Conservation (phyloP, 2,797 vertebrate genomes). For the Centropyge bicolor region DNA sequence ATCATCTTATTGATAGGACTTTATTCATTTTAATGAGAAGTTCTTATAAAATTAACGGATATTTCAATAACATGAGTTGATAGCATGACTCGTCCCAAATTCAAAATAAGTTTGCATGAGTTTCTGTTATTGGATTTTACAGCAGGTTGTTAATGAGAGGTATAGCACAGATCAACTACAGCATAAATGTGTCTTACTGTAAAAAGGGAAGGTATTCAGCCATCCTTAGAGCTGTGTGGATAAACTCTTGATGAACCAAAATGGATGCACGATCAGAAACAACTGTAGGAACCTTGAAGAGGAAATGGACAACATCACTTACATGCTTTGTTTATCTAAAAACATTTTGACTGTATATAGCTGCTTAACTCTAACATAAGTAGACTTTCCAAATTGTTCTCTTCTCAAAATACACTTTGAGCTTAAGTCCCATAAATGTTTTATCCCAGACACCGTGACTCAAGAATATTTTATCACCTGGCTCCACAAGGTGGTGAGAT, state of each 20-base stretch:
- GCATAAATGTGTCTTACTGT: slow-evolving; percentile 68
- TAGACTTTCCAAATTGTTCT: background rate
- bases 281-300: slow-evolving; percentile 40
- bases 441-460: slow-evolving; percentile 4
- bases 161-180: background rate
- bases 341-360: background rate
- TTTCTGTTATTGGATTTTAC: too few species aligned
- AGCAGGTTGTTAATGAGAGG: background rate
- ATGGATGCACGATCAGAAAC: slow-evolving; percentile 12
- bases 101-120: too few species aligned
- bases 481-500: background rate
- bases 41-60: too few species aligned
- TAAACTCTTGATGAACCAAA: slow-evolving; percentile 17
- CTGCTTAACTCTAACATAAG: background rate
- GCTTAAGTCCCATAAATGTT: slow-evolving; percentile 48
- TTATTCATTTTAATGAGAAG: too few species aligned
- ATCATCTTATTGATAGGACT: too few species aligned
- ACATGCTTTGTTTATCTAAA: background rate
- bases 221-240: slow-evolving; percentile 37
- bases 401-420: slow-evolving; percentile 44
- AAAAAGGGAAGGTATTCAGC: slow-evolving; percentile 31
- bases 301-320: background rate
- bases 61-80: too few species aligned
- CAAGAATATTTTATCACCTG: slow-evolving; percentile 37
- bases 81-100: too few species aligned